Evolutionary conservation across 2,888 invertebrate species (phyloP).

Genomic region (Aspidapion aeneum): DNA sequence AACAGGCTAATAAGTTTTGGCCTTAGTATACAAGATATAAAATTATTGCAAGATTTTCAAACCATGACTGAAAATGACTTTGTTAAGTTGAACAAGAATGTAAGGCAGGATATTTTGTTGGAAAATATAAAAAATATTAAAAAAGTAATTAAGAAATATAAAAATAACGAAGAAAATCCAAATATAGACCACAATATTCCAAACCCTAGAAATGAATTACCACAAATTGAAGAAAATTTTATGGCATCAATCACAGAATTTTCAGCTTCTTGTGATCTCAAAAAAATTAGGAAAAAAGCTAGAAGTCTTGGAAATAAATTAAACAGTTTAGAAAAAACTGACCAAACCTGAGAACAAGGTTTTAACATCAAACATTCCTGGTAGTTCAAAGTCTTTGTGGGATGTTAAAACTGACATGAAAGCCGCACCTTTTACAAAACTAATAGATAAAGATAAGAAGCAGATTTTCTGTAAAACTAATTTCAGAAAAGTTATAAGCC

Average conservation of each 20-base stretch:
- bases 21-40: not conserved
- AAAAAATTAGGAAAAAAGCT: conserved; percentile 50
- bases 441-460: conserved; percentile 24
- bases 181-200: not conserved
- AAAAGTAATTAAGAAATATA: too few relatives aligned
- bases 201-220: conserved; percentile 52
- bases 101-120: not conserved
- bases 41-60: not conserved
- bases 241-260: conserved; percentile 46
- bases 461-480: too few relatives aligned
- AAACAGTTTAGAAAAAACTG: conserved; percentile 12
- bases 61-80: not conserved
- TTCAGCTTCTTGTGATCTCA: conserved; percentile 30
- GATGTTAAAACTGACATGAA: conserved; percentile 38
- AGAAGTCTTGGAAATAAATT: conserved; percentile 40
- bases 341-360: not conserved
- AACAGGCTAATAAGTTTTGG: not conserved
- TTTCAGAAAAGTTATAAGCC: too few relatives aligned
- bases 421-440: conserved; percentile 6
- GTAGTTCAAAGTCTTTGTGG: conserved; percentile 39
- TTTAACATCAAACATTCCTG: conserved; percentile 6
- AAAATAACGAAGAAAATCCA: not conserved
- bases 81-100: not conserved
- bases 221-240: conserved; percentile 50
- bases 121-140: not conserved